Percentiles rank a stretch among this genome's conserved stretches.
Evolutionary conservation across 2,113 vertebrate species (phyloP).

Genomic region (Corythoichthys haematopterus): DNA sequence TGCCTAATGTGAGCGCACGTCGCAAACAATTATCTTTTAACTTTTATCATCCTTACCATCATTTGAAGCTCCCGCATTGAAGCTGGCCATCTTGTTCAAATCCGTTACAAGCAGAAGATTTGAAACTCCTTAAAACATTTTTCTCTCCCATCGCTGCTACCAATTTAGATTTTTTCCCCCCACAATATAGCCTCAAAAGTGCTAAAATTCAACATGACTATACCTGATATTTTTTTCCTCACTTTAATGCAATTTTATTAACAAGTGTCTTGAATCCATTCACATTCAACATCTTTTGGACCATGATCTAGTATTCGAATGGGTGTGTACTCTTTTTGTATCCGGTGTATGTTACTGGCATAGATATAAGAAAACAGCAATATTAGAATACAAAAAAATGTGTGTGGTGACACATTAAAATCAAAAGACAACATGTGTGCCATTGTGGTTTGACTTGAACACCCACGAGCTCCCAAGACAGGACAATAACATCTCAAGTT

Average conservation of each 20-base stretch:
- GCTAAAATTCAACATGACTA: background rate
- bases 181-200: background rate
- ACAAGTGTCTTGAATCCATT: background rate
- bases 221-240: background rate
- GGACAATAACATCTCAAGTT: background rate
- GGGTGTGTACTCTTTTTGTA: no score
- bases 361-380: background rate
- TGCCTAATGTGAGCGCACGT: background rate
- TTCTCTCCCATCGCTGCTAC: background rate
- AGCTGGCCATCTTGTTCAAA: background rate
- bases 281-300: background rate
- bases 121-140: background rate
- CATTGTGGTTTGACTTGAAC: background rate
- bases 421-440: background rate
- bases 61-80: background rate
- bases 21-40: background rate
- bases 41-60: background rate
- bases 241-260: background rate
- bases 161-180: background rate
- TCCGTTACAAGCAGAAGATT: background rate
- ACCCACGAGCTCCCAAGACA: background rate
- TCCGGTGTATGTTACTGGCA: background rate
- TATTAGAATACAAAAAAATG: background rate
- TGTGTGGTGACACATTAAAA: background rate
- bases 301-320: no score